phyloP scores from a whole-genome alignment of 2,113 vertebrate species.

The Halichoeres trimaculatus region DNA sequence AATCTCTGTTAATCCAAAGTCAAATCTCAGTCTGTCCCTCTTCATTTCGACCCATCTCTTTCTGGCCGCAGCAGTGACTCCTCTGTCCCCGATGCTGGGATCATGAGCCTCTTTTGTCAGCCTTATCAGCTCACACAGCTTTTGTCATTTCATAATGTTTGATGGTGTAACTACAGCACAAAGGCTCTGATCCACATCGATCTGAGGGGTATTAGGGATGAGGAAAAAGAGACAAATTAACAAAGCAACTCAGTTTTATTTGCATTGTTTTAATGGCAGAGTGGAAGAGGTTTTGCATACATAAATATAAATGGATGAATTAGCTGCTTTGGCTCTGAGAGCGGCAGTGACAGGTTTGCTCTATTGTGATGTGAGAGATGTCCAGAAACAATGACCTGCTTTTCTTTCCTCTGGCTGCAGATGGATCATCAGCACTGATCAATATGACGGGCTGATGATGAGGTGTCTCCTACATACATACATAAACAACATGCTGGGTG shows the following conservation, averaged over 20 bases:
- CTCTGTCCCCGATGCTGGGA: slow-evolving; percentile 2
- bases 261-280: slow-evolving; percentile 67
- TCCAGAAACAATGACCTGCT: slow-evolving; percentile 55
- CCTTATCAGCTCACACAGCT: slow-evolving; percentile 20
- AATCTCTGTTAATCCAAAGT: neutral
- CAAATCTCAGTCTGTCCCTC: neutral
- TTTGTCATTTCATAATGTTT: slow-evolving; percentile 44
- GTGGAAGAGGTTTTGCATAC: slow-evolving; percentile 71
- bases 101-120: slow-evolving; percentile 20
- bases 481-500: neutral
- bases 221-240: slow-evolving; percentile 59
- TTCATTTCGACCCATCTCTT: neutral
- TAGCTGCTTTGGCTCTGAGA: slow-evolving; percentile 57
- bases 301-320: slow-evolving; percentile 81
- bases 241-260: slow-evolving; percentile 64
- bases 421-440: slow-evolving; percentile 62
- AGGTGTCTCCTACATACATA: slow-evolving; percentile 24
- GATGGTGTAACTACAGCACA: slow-evolving; percentile 49
- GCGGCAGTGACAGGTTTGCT: slow-evolving; percentile 40
- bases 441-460: slow-evolving; percentile 68
- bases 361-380: slow-evolving; percentile 36
- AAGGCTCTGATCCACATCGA: slow-evolving; percentile 50
- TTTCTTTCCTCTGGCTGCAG: slow-evolving; percentile 32
- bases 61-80: neutral
- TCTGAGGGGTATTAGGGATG: slow-evolving; percentile 31